Percentiles rank a stretch among this genome's conserved stretches.
Conservation (phyloP, 1,140 invertebrate species). For the Pseudomyrmex pallidus region DNA sequence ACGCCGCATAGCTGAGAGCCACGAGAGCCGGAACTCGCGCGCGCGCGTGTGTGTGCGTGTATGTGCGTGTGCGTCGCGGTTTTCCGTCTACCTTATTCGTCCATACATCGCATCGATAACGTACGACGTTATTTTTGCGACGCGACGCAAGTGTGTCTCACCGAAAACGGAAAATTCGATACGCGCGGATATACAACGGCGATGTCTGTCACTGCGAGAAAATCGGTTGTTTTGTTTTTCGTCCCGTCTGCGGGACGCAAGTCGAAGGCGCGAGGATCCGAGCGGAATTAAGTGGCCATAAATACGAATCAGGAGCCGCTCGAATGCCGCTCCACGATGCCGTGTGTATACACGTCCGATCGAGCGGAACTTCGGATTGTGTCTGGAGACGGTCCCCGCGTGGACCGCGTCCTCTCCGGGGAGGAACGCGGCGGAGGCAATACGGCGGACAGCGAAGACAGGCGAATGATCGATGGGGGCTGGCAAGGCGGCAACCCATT, state of each 20-base stretch:
- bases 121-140: slow-evolving; percentile 10
- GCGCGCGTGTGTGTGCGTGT: no score
- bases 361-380: slow-evolving; percentile 64
- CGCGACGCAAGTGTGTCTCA: no score
- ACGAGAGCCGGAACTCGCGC: neutral
- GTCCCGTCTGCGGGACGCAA: neutral
- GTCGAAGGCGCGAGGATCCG: slow-evolving; percentile 16
- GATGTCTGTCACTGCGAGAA: slow-evolving; percentile 15
- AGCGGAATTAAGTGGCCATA: slow-evolving; percentile 52
- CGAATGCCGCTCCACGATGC: slow-evolving; percentile 17
- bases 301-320: slow-evolving; percentile 60
- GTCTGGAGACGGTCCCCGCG: slow-evolving; percentile 19
- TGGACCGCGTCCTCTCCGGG: neutral
- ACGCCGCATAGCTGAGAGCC: slow-evolving; percentile 37
- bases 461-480: slow-evolving; percentile 64
- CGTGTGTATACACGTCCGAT: slow-evolving; percentile 41
- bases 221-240: neutral
- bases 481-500: slow-evolving; percentile 41
- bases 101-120: neutral
- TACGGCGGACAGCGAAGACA: slow-evolving; percentile 59
- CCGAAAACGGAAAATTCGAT: no score
- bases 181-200: no score
- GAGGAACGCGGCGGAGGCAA: slow-evolving; percentile 14
- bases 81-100: slow-evolving; percentile 1
- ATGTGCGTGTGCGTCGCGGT: neutral